These are phyloP conservation scores for Aphelocoma californica DNA, from an alignment of 2,797 vertebrate genomes.

Conservation along the genomic window DNA sequence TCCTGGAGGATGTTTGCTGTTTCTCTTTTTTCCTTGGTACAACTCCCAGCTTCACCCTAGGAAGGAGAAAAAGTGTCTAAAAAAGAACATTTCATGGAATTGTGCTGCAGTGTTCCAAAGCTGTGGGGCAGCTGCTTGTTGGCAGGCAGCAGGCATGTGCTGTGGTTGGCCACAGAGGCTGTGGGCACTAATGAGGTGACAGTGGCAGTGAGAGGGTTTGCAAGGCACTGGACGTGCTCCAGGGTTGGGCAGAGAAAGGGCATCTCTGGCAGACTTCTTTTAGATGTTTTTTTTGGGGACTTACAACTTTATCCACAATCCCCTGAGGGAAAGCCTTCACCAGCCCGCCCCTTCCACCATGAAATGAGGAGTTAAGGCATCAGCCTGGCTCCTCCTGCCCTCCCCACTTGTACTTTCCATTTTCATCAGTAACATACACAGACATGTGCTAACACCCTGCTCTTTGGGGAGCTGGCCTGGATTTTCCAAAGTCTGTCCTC, in stretches of 20 bases:
- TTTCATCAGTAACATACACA: not conserved
- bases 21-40: not conserved
- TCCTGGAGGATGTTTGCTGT: not conserved
- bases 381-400: not conserved
- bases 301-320: not conserved
- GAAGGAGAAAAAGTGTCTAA: not conserved
- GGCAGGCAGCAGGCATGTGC: not conserved
- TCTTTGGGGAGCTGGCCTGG: not conserved
- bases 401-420: not conserved
- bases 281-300: not conserved
- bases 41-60: not conserved
- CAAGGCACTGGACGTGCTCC: not conserved
- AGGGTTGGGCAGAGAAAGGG: not conserved
- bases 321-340: not conserved
- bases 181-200: not conserved
- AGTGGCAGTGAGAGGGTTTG: not conserved
- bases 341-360: not conserved
- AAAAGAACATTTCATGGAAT: not conserved
- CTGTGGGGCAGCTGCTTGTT: not conserved
- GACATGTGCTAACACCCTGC: not conserved
- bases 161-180: not conserved
- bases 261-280: not conserved
- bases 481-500: constrained; percentile 6
- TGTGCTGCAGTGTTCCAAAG: not conserved
- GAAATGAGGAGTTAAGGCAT: not conserved